Evolutionary conservation across 2,888 invertebrate species (phyloP), one percentile per base, ranked within the genome.

Genomic region (Sphaerophoria rueppellii): DNA sequence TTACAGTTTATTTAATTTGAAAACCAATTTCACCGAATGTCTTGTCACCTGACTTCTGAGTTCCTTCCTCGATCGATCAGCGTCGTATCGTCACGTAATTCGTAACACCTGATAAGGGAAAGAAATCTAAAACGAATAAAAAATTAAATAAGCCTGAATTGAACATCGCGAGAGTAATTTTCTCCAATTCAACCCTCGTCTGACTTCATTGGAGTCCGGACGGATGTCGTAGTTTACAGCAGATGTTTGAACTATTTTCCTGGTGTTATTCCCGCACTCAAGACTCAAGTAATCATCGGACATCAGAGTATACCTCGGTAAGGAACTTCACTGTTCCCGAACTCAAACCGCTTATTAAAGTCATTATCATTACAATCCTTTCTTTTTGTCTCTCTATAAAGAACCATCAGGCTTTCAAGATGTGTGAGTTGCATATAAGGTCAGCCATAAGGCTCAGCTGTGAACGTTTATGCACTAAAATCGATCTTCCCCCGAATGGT

Each of bases 301-400:
- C 48, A 37, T 58, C 67, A 65, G 75, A 7, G 9, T 73, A 63
- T 50, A 37, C 69, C 57, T 58, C 78, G 54, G 35, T 67, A 52
- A 69, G 67, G 74, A 60, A 72, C 69, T 65, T 34, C 52, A 61
- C 40, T 72, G 60, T 75, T 79, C 75, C 79, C 79, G 79, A 73
- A 79, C 82, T 73, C 52, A 70, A 75, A 80, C 83, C 80, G 40
- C 83, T 76, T 72, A 83, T 83, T 83, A 83, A 72, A 58, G 75
- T 83, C 83, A 83, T 83, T 83, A 83, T 76, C 83, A 76, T 83
- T 83, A 80, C 83, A 83, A 83, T 83, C 83, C 83, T 80, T 83
- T 83, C 83, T 61, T 43, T 80, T 80, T 69, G 24, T 24, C 24
- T 75, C 57, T 65, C 35, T 74, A 40, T 74, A 48, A 37, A 35